These are phyloP conservation scores for Argyrosomus japonicus DNA, from an alignment of 2,113 vertebrate genomes.

Conservation along the genomic window DNA sequence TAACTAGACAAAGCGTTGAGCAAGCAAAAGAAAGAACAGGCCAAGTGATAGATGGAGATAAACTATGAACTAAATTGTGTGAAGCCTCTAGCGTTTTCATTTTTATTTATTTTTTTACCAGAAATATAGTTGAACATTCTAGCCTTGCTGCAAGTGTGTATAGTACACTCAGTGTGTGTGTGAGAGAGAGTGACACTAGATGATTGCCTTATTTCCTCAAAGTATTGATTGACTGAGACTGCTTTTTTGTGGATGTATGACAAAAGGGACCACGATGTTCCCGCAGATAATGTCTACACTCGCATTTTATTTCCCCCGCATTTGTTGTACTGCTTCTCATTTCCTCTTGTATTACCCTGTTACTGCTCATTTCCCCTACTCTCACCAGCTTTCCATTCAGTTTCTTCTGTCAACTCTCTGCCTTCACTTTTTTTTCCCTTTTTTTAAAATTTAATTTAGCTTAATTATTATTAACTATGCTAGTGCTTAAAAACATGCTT, in stretches of 20 bases:
- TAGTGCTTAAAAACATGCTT: background rate
- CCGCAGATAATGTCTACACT: background rate
- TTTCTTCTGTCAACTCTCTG: background rate
- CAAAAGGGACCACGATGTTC: background rate
- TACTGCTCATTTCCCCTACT: background rate
- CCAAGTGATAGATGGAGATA: background rate
- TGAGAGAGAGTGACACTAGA: background rate
- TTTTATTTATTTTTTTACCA: background rate
- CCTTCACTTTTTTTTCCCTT: background rate
- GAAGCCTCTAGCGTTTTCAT: background rate
- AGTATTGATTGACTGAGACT: background rate
- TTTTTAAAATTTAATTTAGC: background rate
- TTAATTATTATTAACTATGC: background rate
- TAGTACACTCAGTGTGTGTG: too few species aligned
- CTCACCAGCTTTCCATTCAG: background rate
- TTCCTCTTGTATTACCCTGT: background rate
- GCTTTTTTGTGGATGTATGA: background rate
- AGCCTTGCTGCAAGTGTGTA: background rate
- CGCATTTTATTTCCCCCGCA: background rate
- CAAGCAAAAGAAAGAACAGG: background rate
- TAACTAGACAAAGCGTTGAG: slow-evolving; percentile 30
- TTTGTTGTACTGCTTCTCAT: background rate
- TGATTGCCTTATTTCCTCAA: background rate
- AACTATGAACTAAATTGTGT: too few species aligned
- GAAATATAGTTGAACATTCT: background rate